Conservation (phyloP, 2,113 vertebrate species). For the Parus major region DNA sequence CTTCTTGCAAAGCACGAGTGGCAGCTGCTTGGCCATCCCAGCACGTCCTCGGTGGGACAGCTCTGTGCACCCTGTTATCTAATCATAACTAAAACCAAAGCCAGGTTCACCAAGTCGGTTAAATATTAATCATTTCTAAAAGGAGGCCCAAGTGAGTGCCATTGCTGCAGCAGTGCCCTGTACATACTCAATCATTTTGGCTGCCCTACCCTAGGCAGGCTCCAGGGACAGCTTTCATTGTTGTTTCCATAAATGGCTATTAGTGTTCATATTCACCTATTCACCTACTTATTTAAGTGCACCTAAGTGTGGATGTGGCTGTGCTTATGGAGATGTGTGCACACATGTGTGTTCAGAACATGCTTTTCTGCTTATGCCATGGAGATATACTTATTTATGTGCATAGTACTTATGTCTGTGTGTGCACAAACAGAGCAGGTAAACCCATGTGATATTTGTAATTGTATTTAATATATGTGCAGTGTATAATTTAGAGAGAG, state of each 20-base stretch:
- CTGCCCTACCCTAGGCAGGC: constrained; percentile 18
- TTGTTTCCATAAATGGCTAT: constrained; percentile 66
- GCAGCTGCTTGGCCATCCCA: neutral
- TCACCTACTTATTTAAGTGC: constrained; percentile 44
- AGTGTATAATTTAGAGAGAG: neutral
- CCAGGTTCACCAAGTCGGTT: constrained; percentile 65
- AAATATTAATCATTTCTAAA: constrained; percentile 74
- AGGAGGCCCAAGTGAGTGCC: constrained; percentile 59
- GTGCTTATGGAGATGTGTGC: neutral
- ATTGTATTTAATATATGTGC: neutral
- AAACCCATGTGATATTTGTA: neutral
- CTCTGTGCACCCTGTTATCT: constrained; percentile 46
- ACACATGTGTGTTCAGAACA: neutral
- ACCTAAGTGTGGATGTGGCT: neutral
- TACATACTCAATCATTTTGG: constrained; percentile 63
- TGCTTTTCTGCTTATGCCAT: neutral
- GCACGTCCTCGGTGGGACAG: neutral
- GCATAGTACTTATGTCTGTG: neutral
- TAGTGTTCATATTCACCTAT: constrained; percentile 35
- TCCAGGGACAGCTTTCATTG: constrained; percentile 60
- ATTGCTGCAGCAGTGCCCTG: constrained; percentile 57
- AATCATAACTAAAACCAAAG: constrained; percentile 64
- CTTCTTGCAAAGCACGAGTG: neutral
- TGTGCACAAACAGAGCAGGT: neutral
- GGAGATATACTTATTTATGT: neutral